Percentiles rank a stretch among this genome's conserved stretches.
These are phyloP conservation scores for Microctonus brassicae DNA, from an alignment of 2,888 invertebrate species.

Conservation along the genomic window DNA sequence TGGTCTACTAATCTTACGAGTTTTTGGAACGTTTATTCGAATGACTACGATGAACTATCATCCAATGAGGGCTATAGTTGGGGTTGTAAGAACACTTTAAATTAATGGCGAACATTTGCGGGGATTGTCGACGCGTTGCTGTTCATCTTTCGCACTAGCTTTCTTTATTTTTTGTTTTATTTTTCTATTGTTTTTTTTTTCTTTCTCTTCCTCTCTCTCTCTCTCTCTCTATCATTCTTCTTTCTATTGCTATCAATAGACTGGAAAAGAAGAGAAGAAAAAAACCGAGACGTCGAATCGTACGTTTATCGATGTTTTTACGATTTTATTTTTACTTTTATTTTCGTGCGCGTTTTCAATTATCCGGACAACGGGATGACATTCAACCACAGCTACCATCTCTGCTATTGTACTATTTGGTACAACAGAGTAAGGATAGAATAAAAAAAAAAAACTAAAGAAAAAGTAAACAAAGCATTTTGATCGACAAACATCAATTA, in stretches of 20 bases:
- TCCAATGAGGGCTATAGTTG: neutral
- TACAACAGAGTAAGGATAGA: neutral
- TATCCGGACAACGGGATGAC: conserved; percentile 39
- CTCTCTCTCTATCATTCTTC: conserved; percentile 4
- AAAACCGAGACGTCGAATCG: conserved; percentile 9
- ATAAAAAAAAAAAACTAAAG: neutral
- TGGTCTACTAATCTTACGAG: neutral
- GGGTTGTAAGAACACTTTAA: conserved; percentile 44
- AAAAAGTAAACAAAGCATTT: neutral
- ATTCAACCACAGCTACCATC: conserved; percentile 32
- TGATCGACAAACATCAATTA: neutral
- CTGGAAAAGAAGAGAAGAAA: neutral
- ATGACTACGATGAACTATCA: conserved; percentile 4
- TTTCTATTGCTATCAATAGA: neutral
- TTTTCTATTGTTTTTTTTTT: conserved; percentile 33
- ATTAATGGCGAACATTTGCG: conserved; percentile 57
- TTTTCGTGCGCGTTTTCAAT: conserved; percentile 46
- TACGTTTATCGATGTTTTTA: conserved; percentile 33
- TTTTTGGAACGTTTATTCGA: neutral
- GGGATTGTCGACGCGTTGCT: conserved; percentile 52
- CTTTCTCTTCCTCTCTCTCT: conserved; percentile 19
- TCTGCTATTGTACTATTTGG: conserved; percentile 13
- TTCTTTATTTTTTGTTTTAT: conserved; percentile 10
- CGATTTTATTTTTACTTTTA: neutral
- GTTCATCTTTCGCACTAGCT: conserved; percentile 30